Conservation (phyloP, 1,140 invertebrate genomes). For the Lamellibrachia luymesi region DNA sequence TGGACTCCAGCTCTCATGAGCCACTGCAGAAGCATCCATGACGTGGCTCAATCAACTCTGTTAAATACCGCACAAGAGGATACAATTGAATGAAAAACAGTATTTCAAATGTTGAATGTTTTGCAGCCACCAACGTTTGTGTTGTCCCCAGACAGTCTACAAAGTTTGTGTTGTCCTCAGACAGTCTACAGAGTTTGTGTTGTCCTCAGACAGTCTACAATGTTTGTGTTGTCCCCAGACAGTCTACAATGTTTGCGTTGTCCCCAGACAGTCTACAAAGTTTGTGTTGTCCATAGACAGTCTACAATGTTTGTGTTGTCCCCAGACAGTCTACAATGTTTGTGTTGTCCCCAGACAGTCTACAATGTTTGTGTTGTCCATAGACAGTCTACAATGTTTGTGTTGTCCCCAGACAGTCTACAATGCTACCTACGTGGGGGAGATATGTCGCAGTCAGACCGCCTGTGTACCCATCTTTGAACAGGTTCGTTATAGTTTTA, state of each 20-base stretch:
- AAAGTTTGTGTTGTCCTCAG: no score
- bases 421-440: slow-evolving; percentile 66
- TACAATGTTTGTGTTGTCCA: no score
- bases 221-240: no score
- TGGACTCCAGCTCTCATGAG: no score
- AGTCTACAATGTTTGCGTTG: no score
- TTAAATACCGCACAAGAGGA: no score
- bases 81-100: not conserved
- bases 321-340: not conserved
- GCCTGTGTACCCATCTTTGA: slow-evolving; percentile 60
- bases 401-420: slow-evolving; percentile 63
- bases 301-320: not conserved
- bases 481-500: slow-evolving; percentile 52
- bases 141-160: slow-evolving; percentile 53
- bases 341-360: not conserved
- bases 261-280: no score
- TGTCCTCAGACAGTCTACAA: no score
- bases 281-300: not conserved
- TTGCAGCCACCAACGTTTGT: not conserved
- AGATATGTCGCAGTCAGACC: slow-evolving; percentile 62
- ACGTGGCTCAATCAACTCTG: no score
- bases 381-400: no score
- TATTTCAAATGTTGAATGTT: not conserved
- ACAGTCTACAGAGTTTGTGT: no score
- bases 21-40: no score